Evolutionary conservation across 1,140 invertebrate genomes (phyloP).

Genomic region (Phymorhynchus buccinoides): DNA sequence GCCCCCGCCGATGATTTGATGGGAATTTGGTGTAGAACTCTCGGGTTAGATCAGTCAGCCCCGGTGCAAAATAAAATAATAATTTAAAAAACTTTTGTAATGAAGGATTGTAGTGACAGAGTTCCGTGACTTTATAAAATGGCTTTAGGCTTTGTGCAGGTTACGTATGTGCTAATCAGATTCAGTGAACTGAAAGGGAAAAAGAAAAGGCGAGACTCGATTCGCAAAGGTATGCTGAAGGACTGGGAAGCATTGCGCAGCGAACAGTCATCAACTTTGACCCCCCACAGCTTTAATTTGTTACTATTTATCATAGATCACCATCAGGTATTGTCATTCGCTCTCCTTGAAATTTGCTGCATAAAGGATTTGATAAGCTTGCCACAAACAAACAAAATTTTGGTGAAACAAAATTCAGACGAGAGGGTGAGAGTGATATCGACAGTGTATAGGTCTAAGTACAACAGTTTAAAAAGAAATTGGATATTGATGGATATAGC

Average conservation of each 20-base stretch:
- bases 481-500: too few species aligned
- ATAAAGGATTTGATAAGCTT: too few species aligned
- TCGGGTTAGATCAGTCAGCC: not conserved
- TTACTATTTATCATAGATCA: not conserved
- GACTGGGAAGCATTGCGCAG: not conserved
- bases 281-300: not conserved
- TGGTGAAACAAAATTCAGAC: too few species aligned
- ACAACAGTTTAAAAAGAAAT: too few species aligned
- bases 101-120: not conserved
- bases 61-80: not conserved
- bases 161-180: not conserved
- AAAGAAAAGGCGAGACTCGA: not conserved
- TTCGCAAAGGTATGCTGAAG: not conserved
- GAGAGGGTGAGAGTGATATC: too few species aligned
- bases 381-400: too few species aligned
- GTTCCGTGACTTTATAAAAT: not conserved
- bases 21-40: not conserved
- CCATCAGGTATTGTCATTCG: too few species aligned
- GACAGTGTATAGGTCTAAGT: too few species aligned
- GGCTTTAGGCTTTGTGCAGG: not conserved
- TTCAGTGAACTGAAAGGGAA: not conserved
- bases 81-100: too few species aligned
- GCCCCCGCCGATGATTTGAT: not conserved
- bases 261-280: not conserved
- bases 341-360: too few species aligned